Evolutionary conservation across 1,140 invertebrate species (phyloP).

Genomic region (Hestina assimilis): DNA sequence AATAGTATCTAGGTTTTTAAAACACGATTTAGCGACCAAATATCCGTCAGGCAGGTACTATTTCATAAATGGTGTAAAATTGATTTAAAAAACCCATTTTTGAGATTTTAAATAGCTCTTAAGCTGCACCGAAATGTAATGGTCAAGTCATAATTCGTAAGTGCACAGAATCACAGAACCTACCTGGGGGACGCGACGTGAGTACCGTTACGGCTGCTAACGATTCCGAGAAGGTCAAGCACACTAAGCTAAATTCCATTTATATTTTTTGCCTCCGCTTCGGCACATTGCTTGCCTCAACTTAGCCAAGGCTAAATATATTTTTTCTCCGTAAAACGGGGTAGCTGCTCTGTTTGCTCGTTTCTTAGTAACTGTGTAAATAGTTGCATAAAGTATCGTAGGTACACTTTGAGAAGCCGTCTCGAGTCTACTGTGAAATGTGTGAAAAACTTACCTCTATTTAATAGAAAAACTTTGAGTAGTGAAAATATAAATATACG

Average conservation of each 20-base stretch:
- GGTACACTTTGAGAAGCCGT: neutral
- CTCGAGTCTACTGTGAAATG: neutral
- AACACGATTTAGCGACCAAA: too few species aligned
- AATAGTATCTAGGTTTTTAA: too few species aligned
- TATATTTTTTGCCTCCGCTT: conserved; percentile 56
- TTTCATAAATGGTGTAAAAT: too few species aligned
- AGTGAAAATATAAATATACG: too few species aligned
- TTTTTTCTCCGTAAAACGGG: conserved; percentile 33
- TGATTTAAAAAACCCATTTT: too few species aligned
- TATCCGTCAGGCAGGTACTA: too few species aligned
- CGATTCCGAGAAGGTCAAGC: conserved; percentile 73
- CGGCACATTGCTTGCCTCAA: conserved; percentile 33
- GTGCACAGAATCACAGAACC: conserved; percentile 28
- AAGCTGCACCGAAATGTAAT: neutral
- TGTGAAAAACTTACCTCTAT: neutral
- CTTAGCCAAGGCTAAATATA: conserved; percentile 39
- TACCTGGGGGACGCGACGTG: conserved; percentile 54
- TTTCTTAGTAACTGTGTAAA: neutral
- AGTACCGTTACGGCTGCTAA: conserved; percentile 67
- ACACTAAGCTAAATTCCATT: conserved; percentile 67
- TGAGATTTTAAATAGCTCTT: too few species aligned
- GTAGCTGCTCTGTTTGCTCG: conserved; percentile 19
- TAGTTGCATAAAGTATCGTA: neutral
- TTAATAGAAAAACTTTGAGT: neutral
- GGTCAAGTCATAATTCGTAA: conserved; percentile 15